Conservation (phyloP, 2,113 vertebrate species). For the Vombatus ursinus region DNA sequence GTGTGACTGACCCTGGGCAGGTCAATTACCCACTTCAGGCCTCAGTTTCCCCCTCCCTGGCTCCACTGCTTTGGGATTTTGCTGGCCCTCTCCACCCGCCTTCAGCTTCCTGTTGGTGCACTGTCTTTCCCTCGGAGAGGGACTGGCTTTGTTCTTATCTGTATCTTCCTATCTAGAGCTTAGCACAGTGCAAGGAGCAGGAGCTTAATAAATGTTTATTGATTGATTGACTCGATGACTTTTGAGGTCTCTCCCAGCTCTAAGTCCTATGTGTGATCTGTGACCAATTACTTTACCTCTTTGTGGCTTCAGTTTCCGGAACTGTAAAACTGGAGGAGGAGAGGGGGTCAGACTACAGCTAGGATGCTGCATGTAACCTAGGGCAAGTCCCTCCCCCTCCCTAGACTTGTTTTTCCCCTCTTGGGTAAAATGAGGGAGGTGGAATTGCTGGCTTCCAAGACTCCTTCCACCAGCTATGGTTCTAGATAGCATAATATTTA, state of each 20-base stretch:
- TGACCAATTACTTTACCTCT: neutral
- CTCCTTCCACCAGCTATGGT: neutral
- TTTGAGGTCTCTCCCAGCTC: neutral
- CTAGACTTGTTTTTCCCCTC: neutral
- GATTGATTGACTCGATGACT: neutral
- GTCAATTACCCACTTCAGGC: neutral
- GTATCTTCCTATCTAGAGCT: neutral
- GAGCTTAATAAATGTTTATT: neutral
- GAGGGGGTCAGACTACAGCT: neutral
- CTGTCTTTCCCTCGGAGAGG: neutral
- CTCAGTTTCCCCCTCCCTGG: neutral
- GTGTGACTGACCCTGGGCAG: neutral
- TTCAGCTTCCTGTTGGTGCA: neutral
- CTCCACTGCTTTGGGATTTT: neutral
- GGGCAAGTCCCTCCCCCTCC: neutral
- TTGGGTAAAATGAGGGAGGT: neutral
- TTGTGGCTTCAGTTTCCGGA: neutral
- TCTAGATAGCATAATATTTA: neutral
- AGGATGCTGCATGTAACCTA: neutral
- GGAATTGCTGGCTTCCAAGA: neutral
- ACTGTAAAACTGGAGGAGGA: too few species aligned
- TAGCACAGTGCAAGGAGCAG: neutral
- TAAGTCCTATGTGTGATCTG: neutral
- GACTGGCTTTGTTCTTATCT: neutral
- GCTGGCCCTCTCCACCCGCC: neutral